Conservation (phyloP, 2,113 vertebrate genomes). For the Motacilla tschutschensis region DNA sequence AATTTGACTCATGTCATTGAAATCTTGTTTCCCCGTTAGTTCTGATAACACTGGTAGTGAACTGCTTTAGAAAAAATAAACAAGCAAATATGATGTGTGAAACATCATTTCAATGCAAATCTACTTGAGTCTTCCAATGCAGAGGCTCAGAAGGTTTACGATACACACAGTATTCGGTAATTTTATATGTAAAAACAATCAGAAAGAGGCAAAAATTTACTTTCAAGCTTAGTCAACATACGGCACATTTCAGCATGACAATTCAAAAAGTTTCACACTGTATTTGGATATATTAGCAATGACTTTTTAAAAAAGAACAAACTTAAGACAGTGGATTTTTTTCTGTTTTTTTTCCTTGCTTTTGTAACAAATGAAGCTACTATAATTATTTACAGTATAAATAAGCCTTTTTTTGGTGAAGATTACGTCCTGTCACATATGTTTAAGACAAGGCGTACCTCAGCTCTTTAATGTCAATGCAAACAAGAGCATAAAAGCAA, state of each 20-base stretch:
- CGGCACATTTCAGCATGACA: conserved; percentile 68
- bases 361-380: conserved; percentile 68
- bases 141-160: conserved; percentile 61
- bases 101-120: conserved; percentile 47
- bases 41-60: neutral
- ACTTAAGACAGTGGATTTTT: conserved; percentile 52
- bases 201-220: conserved; percentile 69
- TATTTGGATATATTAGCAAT: conserved; percentile 70
- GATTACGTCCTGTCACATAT: conserved; percentile 48
- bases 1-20: neutral
- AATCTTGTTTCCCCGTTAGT: neutral
- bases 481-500: conserved; percentile 65
- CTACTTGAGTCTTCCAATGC: conserved; percentile 53
- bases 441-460: conserved; percentile 44
- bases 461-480: conserved; percentile 59
- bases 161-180: conserved; percentile 84
- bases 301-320: conserved; percentile 53
- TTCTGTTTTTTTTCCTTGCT: conserved; percentile 11
- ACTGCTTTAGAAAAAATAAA: conserved; percentile 31
- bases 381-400: conserved; percentile 76
- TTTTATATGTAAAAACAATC: conserved; percentile 74
- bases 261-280: conserved; percentile 59
- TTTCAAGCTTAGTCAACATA: conserved; percentile 69
- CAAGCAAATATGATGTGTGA: conserved; percentile 36
- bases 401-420: conserved; percentile 69